A percentile compares a stretch with the other conserved stretches of the same genome.
Conservation (phyloP, 2,113 vertebrate genomes). For the Sterrhoptilus dennistouni region DNA sequence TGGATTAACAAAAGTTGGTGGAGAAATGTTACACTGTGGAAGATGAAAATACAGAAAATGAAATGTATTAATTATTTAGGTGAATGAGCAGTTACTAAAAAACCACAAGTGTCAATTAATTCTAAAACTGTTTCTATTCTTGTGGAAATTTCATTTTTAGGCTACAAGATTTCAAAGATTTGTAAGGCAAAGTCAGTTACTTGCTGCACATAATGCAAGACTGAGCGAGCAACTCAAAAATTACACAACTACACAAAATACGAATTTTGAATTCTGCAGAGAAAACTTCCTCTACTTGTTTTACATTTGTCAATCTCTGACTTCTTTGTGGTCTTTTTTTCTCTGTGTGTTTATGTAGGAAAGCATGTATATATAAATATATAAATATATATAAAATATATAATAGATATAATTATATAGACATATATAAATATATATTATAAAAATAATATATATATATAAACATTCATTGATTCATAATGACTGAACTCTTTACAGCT, state of each 20-base stretch:
- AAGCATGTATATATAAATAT: accelerated
- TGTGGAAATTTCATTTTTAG: background rate
- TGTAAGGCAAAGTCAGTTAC: background rate
- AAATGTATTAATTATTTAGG: background rate
- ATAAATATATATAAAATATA: too few species aligned
- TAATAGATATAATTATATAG: too few species aligned
- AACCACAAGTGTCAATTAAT: background rate
- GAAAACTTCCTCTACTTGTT: background rate
- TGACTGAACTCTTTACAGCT: background rate
- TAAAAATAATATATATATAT: too few species aligned
- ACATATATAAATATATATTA: background rate
- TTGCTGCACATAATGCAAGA: background rate
- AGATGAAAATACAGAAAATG: background rate
- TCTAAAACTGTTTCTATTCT: background rate
- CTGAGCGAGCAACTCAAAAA: background rate
- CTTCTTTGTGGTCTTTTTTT: background rate
- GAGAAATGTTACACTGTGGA: background rate
- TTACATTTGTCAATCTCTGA: background rate
- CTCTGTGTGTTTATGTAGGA: background rate
- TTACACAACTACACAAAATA: background rate
- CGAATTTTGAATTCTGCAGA: background rate
- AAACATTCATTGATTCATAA: background rate
- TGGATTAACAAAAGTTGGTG: background rate
- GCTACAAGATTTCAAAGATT: background rate
- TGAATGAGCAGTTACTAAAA: background rate